Evolutionary conservation across 2,888 invertebrate genomes (phyloP), one percentile per base, ranked within the genome.

Genomic region (Drosophila testacea): DNA sequence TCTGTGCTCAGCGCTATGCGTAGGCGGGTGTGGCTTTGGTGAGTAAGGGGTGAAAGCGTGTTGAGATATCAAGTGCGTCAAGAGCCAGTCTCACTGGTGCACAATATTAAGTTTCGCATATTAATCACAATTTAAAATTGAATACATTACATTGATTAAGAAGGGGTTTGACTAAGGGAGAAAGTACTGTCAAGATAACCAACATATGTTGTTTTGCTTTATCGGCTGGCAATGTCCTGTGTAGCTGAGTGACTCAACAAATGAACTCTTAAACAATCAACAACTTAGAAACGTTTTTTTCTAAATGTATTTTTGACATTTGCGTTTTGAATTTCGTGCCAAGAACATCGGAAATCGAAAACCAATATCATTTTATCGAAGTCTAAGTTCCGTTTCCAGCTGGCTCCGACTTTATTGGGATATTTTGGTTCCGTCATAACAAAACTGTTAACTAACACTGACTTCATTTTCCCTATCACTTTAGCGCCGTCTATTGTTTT

Each of bases 121-220:
- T 83, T 81, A 83, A 83, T 83, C 83, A 87, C 84, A 84, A 87
- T 83, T 84, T 84, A 74, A 83, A 85, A 69, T 69, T 73, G 75
- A 83, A 75, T 80, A 78, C 69, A 85, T 82, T 83, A 81, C 36
- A 68, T 73, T 65, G 86, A 83, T 85, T 67, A 76, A 59, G 50
- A 62, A 85, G 66, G 63, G 67, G 44, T 47, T 59, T 11, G 22
- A 22, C 22, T 9, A 7, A 32, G 22, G 22, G 10, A 13, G 16
- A 27, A n/a, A 27, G 10, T 34, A 30, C 10, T 41, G 27, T n/a
- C 28, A 10, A 46, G 22, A 51, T 34, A 39, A 56, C 16, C 44
- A 59, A 32, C 55, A 16, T n/a, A 55, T 38, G 36, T 27, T 32
- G 42, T 50, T 48, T 55, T 30, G 22, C 22, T 27, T 22, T 38